Conservation (phyloP, 2,888 invertebrate genomes). For the Timema cristinae region DNA sequence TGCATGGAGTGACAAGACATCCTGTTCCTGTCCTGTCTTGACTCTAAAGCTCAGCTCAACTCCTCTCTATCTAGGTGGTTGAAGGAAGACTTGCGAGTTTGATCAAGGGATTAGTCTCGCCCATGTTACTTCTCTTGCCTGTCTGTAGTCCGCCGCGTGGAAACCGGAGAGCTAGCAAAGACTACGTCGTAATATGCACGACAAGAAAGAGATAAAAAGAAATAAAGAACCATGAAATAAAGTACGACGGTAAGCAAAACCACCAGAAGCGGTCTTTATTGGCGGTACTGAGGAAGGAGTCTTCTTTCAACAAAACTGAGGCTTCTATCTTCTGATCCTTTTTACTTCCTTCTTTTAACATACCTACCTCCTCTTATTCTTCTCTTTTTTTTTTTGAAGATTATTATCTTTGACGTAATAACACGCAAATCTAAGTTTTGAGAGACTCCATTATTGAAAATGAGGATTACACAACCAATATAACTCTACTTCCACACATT, state of each 20-base stretch:
- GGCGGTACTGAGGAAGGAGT: too few relatives aligned
- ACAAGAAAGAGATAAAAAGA: background rate
- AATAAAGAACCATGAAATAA: background rate
- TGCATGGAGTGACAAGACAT: too few relatives aligned
- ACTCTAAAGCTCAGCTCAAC: too few relatives aligned
- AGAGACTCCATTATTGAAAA: conserved; percentile 13
- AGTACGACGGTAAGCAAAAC: background rate
- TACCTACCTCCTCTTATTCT: background rate
- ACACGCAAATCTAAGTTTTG: conserved; percentile 12
- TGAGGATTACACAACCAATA: conserved; percentile 13
- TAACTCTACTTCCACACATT: conserved; percentile 5
- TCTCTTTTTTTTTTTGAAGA: background rate
- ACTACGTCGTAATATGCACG: conserved; percentile 2
- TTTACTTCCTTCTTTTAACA: conserved; percentile 1
- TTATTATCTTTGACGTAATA: conserved; percentile 17
- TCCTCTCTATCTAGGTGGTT: too few relatives aligned
- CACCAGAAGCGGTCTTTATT: too few relatives aligned
- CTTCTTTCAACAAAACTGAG: too few relatives aligned
- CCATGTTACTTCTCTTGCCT: too few relatives aligned
- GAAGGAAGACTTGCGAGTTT: too few relatives aligned
- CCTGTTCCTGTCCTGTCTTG: too few relatives aligned
- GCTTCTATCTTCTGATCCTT: background rate
- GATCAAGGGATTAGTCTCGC: too few relatives aligned
- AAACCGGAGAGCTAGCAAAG: too few relatives aligned
- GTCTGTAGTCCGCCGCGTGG: too few relatives aligned